Base-by-base conservation (phyloP, 2,797 vertebrate genomes). In the Pelobates cultripes region DNA sequence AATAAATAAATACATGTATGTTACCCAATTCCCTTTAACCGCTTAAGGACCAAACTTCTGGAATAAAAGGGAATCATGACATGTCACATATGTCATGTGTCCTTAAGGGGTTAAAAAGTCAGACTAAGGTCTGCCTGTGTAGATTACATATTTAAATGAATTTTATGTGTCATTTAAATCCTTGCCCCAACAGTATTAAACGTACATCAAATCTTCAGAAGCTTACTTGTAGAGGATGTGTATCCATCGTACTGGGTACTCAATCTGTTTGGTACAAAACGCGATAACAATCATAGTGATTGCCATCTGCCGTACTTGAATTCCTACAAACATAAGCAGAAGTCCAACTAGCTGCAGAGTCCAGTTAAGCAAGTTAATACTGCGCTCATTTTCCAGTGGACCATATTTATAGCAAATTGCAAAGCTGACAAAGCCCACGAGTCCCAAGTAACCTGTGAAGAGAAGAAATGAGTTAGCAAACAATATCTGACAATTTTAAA, bases 291-390 rank as follows among this genome's bases (percentile, higher is more conserved):
- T 93, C 86, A 96, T 55, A 7, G 90, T 91, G 40, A 98, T 86
- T 28, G 96, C 95, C 0, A 98, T 86, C 60, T 95, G 92, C 7
- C 95, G 95, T 79, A 99, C 94, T 89, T 99, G 98, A 89, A 96
- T 94, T 70, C 97, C 94, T 0, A 91, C 81, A 72, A 97, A 99
- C 77, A 99, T 91, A 15, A 98, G 87, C 55, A 97, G 79, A n/a
- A 99, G 90, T 61, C 97, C 97, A 47, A 96, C 89, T 13, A 98
- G 88, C 92, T 99, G 98, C 90, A 99, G 90, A 0, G 94, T 89
- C 98, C 98, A 99, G 2, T 96, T 97, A 68, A 99, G 90, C 86
- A 99, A 95, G 89, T 95, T 97, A 77, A 99, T 95, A 89, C 93
- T 99, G 82, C 95, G 95, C 74, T 97, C 81, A 4, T 99, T 94